Conservation (phyloP, 2,888 invertebrate genomes). For the Drosophila affinis region DNA sequence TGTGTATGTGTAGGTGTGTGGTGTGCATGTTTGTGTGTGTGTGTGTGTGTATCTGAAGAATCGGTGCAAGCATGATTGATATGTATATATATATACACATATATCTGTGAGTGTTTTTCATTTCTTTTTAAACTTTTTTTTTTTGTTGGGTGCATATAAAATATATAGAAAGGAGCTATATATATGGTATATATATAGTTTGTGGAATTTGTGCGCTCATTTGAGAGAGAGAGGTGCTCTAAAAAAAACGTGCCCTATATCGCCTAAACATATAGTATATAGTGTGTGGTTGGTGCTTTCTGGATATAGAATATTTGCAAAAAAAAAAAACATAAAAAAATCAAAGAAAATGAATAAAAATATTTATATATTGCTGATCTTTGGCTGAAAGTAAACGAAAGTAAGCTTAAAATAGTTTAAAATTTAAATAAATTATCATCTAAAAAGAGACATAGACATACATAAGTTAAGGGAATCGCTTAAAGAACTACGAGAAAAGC, state of each 20-base stretch:
- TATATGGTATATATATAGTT: constrained; percentile 28
- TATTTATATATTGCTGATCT: constrained; percentile 38
- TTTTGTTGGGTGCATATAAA: constrained; percentile 39
- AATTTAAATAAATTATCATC: constrained; percentile 44
- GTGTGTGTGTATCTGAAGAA: constrained; percentile 30
- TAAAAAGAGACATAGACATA: constrained; percentile 48
- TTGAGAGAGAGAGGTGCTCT: constrained; percentile 57
- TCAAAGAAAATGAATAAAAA: constrained; percentile 27
- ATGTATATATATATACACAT: constrained; percentile 44
- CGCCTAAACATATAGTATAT: constrained; percentile 54
- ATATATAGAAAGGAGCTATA: constrained; percentile 30
- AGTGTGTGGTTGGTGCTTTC: constrained; percentile 31
- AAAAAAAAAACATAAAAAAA: constrained; percentile 28
- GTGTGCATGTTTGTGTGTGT: constrained; percentile 28
- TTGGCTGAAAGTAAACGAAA: constrained; percentile 68
- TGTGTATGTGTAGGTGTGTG: constrained; percentile 23
- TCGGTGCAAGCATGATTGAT: constrained; percentile 66
- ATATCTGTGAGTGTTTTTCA: constrained; percentile 19
- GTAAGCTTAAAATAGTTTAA: constrained; percentile 64
- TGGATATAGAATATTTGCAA: background rate
- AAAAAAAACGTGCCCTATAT: constrained; percentile 59
- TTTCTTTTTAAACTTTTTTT: constrained; percentile 17
- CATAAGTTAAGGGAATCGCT: constrained; percentile 37
- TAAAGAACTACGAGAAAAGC: constrained; percentile 59
- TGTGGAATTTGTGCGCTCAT: constrained; percentile 69